phyloP scores from a whole-genome alignment of 2,888 invertebrate genomes.

The Hydroisotoma schaefferi region DNA sequence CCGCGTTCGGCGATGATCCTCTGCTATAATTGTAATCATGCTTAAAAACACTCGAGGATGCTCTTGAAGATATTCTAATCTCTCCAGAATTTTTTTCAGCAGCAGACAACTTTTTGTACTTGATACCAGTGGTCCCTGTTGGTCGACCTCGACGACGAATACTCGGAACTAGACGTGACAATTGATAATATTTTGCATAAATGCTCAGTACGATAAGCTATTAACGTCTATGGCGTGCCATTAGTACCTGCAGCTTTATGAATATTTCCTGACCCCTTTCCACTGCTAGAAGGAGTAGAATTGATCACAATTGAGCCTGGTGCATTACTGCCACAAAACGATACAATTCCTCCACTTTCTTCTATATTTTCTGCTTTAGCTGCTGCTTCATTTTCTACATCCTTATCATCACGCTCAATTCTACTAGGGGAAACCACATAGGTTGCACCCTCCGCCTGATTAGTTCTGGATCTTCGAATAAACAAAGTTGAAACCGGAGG shows the following conservation, averaged over 20 bases:
- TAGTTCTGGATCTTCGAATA: slow-evolving; percentile 28
- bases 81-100: not conserved
- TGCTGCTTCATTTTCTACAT: not conserved
- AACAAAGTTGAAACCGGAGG: slow-evolving; percentile 41
- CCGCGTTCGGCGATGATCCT: not conserved
- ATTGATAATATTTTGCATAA: no score
- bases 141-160: slow-evolving; percentile 13
- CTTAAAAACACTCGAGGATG: slow-evolving; percentile 7
- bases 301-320: no score
- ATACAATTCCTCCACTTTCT: not conserved
- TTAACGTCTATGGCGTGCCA: no score
- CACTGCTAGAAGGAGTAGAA: no score
- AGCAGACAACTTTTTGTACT: slow-evolving; percentile 3
- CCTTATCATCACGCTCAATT: not conserved
- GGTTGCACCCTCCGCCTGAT: slow-evolving; percentile 35
- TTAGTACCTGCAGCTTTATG: no score
- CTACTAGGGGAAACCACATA: slow-evolving; percentile 25
- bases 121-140: slow-evolving; percentile 11
- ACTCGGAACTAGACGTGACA: not conserved
- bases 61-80: not conserved
- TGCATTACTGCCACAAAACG: no score
- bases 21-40: no score
- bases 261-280: slow-evolving; percentile 11
- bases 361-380: not conserved
- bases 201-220: no score